Conservation (phyloP, 2,797 vertebrate genomes). For the Astyanax mexicanus region DNA sequence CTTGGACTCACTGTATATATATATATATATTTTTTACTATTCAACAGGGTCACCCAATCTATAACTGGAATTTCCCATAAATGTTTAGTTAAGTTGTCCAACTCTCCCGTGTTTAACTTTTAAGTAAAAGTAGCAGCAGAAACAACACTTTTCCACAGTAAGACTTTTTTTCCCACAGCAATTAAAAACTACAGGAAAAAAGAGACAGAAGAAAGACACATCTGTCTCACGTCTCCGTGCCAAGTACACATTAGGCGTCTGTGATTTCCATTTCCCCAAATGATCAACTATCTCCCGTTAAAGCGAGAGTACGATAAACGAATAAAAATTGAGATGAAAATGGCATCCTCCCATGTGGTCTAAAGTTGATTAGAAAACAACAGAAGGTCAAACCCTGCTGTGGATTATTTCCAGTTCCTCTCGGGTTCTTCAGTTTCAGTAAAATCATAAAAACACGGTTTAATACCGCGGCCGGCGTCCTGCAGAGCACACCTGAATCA, state of each 20-base stretch:
- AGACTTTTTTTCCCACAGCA: neutral
- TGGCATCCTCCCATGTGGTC: conserved; percentile 32
- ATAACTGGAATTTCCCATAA: too few relatives aligned
- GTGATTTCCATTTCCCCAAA: conserved; percentile 4
- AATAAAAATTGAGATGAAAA: conserved; percentile 40
- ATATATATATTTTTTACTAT: too few relatives aligned
- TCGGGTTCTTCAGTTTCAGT: conserved; percentile 38
- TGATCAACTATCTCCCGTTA: neutral
- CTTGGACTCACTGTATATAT: too few relatives aligned
- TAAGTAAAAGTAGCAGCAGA: neutral
- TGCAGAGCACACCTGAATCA: conserved; percentile 56
- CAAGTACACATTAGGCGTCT: neutral
- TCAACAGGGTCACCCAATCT: too few relatives aligned
- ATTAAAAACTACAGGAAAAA: neutral
- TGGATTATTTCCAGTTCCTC: conserved; percentile 44
- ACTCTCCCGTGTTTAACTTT: too few relatives aligned
- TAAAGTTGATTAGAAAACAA: conserved; percentile 43
- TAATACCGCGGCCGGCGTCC: conserved; percentile 51
- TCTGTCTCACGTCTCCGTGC: conserved; percentile 1
- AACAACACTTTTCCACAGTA: too few relatives aligned
- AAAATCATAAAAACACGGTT: conserved; percentile 37
- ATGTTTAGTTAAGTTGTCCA: too few relatives aligned
- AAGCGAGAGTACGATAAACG: neutral
- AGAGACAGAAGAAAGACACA: neutral
- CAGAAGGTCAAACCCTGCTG: conserved; percentile 47